Conservation (phyloP, 1,140 invertebrate species). For the Nomia melanderi region DNA sequence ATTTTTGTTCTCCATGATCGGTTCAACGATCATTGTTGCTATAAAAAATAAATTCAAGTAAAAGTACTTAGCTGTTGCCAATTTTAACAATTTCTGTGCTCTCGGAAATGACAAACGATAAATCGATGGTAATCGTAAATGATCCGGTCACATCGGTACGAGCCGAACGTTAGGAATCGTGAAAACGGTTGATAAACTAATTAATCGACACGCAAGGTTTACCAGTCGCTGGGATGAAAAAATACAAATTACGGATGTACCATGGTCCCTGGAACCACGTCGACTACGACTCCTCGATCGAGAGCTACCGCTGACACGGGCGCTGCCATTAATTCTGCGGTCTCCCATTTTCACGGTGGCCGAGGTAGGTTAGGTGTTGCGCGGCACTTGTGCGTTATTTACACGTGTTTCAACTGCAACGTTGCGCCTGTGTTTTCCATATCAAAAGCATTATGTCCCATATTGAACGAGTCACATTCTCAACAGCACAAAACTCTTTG, state of each 20-base stretch:
- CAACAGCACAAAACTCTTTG: slow-evolving; percentile 50
- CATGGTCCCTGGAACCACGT: slow-evolving; percentile 74
- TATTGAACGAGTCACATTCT: slow-evolving; percentile 51
- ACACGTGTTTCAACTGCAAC: slow-evolving; percentile 11
- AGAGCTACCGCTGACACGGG: slow-evolving; percentile 67
- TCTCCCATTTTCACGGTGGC: slow-evolving; percentile 67
- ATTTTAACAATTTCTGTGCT: too few species aligned
- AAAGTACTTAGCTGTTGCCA: too few species aligned
- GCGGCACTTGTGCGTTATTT: slow-evolving; percentile 29
- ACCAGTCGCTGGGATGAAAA: not conserved
- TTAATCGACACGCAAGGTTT: slow-evolving; percentile 1
- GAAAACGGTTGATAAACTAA: too few species aligned
- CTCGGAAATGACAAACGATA: too few species aligned
- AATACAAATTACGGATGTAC: slow-evolving; percentile 54
- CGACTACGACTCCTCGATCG: slow-evolving; percentile 76
- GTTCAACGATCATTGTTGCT: too few species aligned
- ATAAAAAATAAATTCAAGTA: too few species aligned
- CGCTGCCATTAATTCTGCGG: slow-evolving; percentile 66
- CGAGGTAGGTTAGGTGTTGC: not conserved
- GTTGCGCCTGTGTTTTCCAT: slow-evolving; percentile 10
- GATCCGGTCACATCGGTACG: too few species aligned
- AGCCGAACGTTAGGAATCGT: too few species aligned
- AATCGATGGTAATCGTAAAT: too few species aligned
- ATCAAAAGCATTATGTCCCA: slow-evolving; percentile 24
- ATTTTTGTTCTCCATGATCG: too few species aligned